Evolutionary conservation across 2,113 vertebrate genomes (phyloP).

Genomic region (Globicephala melas): DNA sequence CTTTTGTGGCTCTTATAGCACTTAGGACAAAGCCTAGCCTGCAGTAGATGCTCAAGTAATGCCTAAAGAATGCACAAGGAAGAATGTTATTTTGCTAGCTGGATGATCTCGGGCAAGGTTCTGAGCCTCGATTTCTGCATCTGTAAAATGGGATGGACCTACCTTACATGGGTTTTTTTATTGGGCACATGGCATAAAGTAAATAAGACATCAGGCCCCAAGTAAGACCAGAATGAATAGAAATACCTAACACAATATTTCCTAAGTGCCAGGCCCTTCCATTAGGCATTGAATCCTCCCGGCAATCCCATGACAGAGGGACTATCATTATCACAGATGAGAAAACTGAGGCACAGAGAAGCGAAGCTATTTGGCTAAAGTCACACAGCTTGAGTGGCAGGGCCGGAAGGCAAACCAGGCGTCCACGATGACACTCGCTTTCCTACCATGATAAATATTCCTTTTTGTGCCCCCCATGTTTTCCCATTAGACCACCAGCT

Average conservation of each 20-base stretch:
- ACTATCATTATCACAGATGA: neutral
- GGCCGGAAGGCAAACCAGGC: no score
- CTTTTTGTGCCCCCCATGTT: fast-evolving
- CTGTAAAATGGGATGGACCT: neutral
- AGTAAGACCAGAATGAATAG: neutral
- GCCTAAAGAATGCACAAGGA: neutral
- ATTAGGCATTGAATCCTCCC: no score
- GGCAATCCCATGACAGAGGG: neutral
- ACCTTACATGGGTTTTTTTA: neutral
- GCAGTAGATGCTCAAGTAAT: neutral
- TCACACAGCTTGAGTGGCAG: neutral
- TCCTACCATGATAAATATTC: fast-evolving
- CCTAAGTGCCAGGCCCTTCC: neutral
- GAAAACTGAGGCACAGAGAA: neutral
- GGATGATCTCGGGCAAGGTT: neutral
- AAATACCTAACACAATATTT: no score
- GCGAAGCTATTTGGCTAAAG: neutral
- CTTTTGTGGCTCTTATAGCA: neutral
- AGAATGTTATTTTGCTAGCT: neutral
- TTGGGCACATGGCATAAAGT: no score
- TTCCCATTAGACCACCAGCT: fast-evolving
- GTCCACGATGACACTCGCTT: fast-evolving
- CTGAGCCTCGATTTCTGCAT: neutral
- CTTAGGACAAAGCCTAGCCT: neutral
- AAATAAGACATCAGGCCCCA: neutral